Percentiles rank a stretch among this genome's conserved stretches.
Evolutionary conservation across 2,113 vertebrate genomes (phyloP).

Genomic region (Salminus brasiliensis): DNA sequence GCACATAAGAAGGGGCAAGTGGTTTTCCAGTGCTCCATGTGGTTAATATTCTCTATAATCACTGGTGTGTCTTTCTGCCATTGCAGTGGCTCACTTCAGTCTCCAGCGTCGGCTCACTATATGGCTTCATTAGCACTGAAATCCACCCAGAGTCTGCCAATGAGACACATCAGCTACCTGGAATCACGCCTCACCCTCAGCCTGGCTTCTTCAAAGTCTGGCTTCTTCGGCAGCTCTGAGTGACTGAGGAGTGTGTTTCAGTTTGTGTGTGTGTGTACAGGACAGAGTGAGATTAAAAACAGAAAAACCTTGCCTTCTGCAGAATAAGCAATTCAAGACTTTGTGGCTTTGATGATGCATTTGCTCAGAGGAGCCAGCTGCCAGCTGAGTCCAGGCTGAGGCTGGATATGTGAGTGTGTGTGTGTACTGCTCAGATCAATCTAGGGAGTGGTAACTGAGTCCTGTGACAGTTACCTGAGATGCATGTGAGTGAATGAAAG

Average conservation of each 20-base stretch:
- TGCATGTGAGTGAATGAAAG: too few relatives aligned
- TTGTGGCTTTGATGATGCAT: conserved; percentile 67
- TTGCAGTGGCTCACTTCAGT: conserved; percentile 11
- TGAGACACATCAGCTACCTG: conserved; percentile 71
- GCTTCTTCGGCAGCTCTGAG: conserved; percentile 47
- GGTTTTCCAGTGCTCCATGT: conserved; percentile 27
- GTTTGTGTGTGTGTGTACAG: conserved; percentile 60
- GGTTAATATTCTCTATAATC: conserved; percentile 17
- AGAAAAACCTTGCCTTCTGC: conserved; percentile 72
- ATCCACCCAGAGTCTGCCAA: conserved; percentile 46
- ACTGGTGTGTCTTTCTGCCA: neutral
- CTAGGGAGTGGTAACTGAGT: neutral
- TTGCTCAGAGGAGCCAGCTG: conserved; percentile 73
- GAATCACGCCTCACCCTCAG: conserved; percentile 56
- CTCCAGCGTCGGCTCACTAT: conserved; percentile 49
- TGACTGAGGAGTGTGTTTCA: neutral
- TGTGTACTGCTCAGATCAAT: neutral
- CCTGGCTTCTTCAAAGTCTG: conserved; percentile 44
- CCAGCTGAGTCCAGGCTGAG: conserved; percentile 63
- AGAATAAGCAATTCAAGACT: conserved; percentile 73
- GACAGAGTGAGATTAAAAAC: conserved; percentile 72
- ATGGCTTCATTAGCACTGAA: conserved; percentile 58
- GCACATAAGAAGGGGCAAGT: conserved; percentile 29
- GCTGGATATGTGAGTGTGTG: neutral
- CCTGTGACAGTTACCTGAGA: neutral